Percentiles rank a stretch among this genome's conserved stretches.
Conservation (phyloP, 2,888 invertebrate genomes). For the Xylota sylvarum region DNA sequence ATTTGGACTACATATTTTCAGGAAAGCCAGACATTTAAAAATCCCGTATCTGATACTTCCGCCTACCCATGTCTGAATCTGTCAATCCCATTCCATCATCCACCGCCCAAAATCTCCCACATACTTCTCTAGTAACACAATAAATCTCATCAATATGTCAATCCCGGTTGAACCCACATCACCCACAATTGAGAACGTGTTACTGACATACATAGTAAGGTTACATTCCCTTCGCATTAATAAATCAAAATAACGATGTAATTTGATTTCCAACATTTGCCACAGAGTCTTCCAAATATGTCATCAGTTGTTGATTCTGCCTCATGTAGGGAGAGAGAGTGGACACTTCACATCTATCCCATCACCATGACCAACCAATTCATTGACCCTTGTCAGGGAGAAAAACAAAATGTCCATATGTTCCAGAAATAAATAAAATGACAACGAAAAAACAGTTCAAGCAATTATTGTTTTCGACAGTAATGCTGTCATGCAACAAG, state of each 20-base stretch:
- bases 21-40: neutral
- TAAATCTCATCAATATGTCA: constrained; percentile 11
- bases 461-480: constrained; percentile 34
- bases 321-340: neutral
- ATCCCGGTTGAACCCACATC: neutral
- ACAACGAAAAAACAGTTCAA: constrained; percentile 5
- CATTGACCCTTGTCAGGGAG: constrained; percentile 1
- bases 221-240: neutral
- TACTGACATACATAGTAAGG: neutral
- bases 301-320: neutral
- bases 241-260: constrained; percentile 8
- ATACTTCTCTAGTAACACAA: neutral
- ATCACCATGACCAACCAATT: neutral
- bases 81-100: neutral
- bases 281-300: neutral
- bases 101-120: neutral
- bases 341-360: neutral
- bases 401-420: neutral
- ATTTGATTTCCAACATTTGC: neutral
- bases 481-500: neutral
- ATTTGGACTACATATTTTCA: too few species aligned
- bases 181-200: neutral
- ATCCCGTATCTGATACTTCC: neutral
- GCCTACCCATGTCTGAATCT: neutral
- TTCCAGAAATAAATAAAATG: neutral